Evolutionary conservation across 1,140 invertebrate species (phyloP).

Genomic region (silkworm (Bombyx mori)): DNA sequence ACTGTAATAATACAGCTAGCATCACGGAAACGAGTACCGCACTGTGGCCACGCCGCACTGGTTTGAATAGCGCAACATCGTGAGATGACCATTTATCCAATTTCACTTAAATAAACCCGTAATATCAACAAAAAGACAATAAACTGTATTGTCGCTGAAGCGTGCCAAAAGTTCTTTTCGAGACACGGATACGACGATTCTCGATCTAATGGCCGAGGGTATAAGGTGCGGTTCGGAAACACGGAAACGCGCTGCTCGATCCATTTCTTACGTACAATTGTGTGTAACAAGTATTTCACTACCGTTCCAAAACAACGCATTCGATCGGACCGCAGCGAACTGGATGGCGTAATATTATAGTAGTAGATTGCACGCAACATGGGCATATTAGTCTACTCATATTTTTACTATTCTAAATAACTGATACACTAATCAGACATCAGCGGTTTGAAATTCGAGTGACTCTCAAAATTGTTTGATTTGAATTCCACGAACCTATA

Average conservation of each 20-base stretch:
- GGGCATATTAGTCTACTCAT: background rate
- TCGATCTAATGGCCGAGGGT: slow-evolving; percentile 22
- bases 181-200: slow-evolving; percentile 14
- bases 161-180: slow-evolving; percentile 25
- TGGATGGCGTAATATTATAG: slow-evolving; percentile 45
- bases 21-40: slow-evolving; percentile 23
- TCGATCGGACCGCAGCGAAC: slow-evolving; percentile 30
- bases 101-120: slow-evolving; percentile 69
- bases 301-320: slow-evolving; percentile 50
- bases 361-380: slow-evolving; percentile 3
- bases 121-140: slow-evolving; percentile 64
- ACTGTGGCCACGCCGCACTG: slow-evolving; percentile 24
- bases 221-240: slow-evolving; percentile 23
- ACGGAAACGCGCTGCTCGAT: slow-evolving; percentile 10
- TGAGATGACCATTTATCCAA: slow-evolving; percentile 65
- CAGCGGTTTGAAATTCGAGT: too few species aligned
- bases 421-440: too few species aligned
- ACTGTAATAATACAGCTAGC: slow-evolving; percentile 12
- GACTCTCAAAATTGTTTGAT: too few species aligned
- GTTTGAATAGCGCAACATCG: slow-evolving; percentile 50
- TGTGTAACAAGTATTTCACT: slow-evolving; percentile 51
- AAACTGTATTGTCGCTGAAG: slow-evolving; percentile 30
- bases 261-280: slow-evolving; percentile 27
- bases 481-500: too few species aligned
- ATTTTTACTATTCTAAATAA: background rate